phyloP scores from a whole-genome alignment of 2,113 vertebrate genomes.

The Penelope pileata region DNA sequence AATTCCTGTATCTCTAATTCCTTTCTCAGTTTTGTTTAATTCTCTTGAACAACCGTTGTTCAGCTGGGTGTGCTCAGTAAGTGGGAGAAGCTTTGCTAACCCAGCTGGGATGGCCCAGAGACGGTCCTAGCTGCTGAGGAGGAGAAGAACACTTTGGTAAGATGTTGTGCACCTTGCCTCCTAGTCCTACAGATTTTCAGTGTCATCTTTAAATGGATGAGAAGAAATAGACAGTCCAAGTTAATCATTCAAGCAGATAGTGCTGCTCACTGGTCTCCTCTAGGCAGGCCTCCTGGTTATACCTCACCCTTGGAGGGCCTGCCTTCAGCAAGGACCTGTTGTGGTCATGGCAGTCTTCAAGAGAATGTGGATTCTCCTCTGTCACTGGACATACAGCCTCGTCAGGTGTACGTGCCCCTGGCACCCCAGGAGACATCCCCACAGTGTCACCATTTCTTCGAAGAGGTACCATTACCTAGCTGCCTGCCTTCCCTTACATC shows the following conservation, averaged over 20 bases:
- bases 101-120: neutral
- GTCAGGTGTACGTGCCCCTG: neutral
- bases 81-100: neutral
- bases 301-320: neutral
- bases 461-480: neutral
- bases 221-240: neutral
- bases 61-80: neutral
- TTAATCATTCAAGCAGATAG: neutral
- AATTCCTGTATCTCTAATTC: constrained; percentile 38
- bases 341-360: neutral
- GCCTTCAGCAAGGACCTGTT: neutral
- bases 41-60: constrained; percentile 36
- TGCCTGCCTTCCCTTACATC: neutral
- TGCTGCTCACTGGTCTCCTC: neutral
- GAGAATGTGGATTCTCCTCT: neutral
- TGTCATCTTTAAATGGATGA: neutral
- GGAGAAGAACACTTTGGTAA: neutral
- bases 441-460: neutral
- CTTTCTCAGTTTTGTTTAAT: neutral
- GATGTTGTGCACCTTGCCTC: neutral
- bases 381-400: neutral
- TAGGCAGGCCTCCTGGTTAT: too few species aligned
- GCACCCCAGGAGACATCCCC: neutral
- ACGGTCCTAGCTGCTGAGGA: neutral
- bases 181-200: fast-evolving